phyloP scores from a whole-genome alignment of 2,113 vertebrate genomes.

The Glaucomys volans region DNA sequence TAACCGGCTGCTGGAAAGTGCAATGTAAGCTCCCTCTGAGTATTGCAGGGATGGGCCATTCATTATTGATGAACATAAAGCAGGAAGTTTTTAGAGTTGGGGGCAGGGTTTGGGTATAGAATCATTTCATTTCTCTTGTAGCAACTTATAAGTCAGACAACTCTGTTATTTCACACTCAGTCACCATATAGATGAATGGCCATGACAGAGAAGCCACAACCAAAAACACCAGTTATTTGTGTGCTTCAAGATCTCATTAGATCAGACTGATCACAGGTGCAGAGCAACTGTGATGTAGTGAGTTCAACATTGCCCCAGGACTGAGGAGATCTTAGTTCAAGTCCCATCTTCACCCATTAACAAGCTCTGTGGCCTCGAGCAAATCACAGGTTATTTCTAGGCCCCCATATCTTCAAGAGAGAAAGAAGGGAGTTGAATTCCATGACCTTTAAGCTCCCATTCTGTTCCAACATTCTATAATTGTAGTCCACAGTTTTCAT shows the following conservation, averaged over 20 bases:
- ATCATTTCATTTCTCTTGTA: slow-evolving; percentile 76
- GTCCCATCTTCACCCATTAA: background rate
- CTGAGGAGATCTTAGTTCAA: slow-evolving; percentile 3
- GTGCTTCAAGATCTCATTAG: background rate
- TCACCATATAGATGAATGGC: slow-evolving; percentile 45
- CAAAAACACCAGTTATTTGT: background rate
- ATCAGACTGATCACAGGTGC: background rate
- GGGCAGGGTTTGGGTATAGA: slow-evolving; percentile 76
- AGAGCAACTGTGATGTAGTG: background rate
- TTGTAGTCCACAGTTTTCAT: slow-evolving; percentile 49
- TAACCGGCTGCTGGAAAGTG: slow-evolving; percentile 89
- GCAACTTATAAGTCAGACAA: slow-evolving; percentile 44
- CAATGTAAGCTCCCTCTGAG: slow-evolving; percentile 91
- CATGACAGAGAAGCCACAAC: slow-evolving; percentile 40
- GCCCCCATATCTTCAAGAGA: background rate
- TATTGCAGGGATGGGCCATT: slow-evolving; percentile 90
- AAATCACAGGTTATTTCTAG: slow-evolving; percentile 26
- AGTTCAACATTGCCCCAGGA: background rate
- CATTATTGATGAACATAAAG: slow-evolving; percentile 93
- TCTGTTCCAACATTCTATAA: slow-evolving; percentile 57
- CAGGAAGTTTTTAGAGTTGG: slow-evolving; percentile 87
- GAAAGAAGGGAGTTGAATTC: background rate
- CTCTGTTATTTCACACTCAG: slow-evolving; percentile 27
- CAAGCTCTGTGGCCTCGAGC: background rate
- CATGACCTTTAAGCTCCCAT: slow-evolving; percentile 58